Base-by-base conservation (phyloP, 2,888 invertebrate genomes). In the Lomographa bimaculata region DNA sequence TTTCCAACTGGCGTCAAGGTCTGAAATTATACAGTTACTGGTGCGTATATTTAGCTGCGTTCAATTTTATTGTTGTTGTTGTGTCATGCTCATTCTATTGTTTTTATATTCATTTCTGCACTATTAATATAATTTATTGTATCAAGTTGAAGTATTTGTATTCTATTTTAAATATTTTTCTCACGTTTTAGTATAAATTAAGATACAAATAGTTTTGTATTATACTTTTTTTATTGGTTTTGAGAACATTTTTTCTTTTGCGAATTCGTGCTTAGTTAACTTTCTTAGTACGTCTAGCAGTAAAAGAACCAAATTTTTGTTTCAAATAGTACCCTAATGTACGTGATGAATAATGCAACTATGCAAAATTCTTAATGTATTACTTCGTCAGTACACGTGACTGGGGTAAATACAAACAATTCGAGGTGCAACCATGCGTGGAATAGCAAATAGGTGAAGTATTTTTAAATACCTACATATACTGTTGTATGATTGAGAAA, bases 371-470 rank as follows among this genome's bases (percentile, higher is more conserved):
- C 64, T 60, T 68, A 64, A 71, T 71, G 76, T 78, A 73, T 75
- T 79, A 76, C 80, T 75, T 70, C 64, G 70, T 59, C 66, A 58
- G 48, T 55, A 69, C 71, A 75, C 84, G 85, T 83, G 84, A 81
- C 64, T 43, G 8, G 81, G 32, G 63, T 82, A 63, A 64, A 71
- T 75, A 76, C 59, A 53, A 72, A 54, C 45, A 43, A 54, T 77
- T 74, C 71, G 66, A 69, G 68, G 72, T 76, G 74, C 39, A 44
- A 33, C 21, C 71, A 75, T 78, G 81, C 50, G 49, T 57, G 40
- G 82, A 73, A 78, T 85, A 50, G 42, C 54, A 67, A 81, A 60
- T 46, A 23, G 48, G 38, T 43, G 42, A 46, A 46, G 46, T 52
- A 38, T 47, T 46, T 49, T 50, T 33, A 24, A 46, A 34, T 38